Percentiles rank a stretch among this genome's conserved stretches.
Conservation (phyloP, 2,113 vertebrate genomes). For the Onychostruthus taczanowskii region DNA sequence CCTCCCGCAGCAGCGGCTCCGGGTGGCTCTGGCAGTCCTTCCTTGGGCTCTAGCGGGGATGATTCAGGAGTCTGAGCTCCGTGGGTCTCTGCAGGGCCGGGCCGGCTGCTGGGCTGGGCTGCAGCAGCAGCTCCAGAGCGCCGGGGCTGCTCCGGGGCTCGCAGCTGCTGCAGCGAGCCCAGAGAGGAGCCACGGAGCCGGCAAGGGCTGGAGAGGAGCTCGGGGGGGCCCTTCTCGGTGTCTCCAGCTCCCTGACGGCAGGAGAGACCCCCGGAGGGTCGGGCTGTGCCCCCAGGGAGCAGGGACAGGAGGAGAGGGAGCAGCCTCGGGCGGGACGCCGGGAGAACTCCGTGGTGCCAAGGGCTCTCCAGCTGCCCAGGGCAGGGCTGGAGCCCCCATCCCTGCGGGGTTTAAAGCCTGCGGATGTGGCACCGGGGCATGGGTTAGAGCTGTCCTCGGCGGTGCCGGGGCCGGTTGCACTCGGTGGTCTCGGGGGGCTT, state of each 20-base stretch:
- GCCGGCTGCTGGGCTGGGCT: neutral
- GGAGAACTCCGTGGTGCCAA: accelerated
- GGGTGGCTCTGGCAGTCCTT: accelerated
- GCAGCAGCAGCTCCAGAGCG: neutral
- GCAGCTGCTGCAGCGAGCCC: neutral
- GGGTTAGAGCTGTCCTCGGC: neutral
- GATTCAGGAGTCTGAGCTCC: neutral
- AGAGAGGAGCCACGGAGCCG: neutral
- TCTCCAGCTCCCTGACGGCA: neutral
- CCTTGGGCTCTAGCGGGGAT: neutral
- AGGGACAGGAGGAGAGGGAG: neutral
- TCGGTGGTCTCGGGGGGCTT: neutral
- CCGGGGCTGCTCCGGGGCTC: accelerated
- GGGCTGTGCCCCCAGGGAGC: neutral
- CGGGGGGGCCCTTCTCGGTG: neutral
- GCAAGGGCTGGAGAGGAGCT: neutral
- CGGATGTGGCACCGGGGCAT: neutral
- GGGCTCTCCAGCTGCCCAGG: too few species aligned
- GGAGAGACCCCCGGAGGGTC: neutral
- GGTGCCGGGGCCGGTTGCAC: neutral
- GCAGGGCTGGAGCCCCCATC: too few species aligned
- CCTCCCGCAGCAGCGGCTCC: neutral
- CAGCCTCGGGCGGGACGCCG: accelerated
- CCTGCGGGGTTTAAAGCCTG: neutral
- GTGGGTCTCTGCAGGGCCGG: neutral